These are phyloP conservation scores for Geotrypetes seraphini DNA, from an alignment of 2,797 vertebrate genomes.

Conservation along the genomic window DNA sequence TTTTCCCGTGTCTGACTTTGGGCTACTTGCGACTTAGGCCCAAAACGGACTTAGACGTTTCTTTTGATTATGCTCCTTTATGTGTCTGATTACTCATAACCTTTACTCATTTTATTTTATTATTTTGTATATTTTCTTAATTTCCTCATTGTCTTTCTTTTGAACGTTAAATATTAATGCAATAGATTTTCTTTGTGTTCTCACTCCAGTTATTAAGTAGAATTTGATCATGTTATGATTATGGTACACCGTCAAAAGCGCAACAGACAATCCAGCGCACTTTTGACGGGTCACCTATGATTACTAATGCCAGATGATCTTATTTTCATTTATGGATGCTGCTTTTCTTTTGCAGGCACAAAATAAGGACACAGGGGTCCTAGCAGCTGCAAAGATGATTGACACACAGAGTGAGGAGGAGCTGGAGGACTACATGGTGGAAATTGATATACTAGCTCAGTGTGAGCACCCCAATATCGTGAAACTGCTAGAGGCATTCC, in stretches of 20 bases:
- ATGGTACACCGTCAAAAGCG: neutral
- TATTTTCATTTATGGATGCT: neutral
- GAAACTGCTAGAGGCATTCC: conserved; percentile 32
- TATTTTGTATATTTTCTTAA: too few relatives aligned
- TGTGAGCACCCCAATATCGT: conserved; percentile 39
- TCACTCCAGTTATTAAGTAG: too few relatives aligned
- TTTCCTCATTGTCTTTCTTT: too few relatives aligned
- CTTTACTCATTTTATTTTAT: too few relatives aligned
- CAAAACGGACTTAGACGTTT: too few relatives aligned
- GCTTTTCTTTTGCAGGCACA: conserved; percentile 18
- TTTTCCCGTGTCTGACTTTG: too few relatives aligned
- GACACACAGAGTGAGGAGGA: conserved; percentile 37
- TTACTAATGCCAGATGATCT: neutral
- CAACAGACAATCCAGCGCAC: neutral
- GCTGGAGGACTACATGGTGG: conserved; percentile 45
- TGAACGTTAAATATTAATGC: too few relatives aligned
- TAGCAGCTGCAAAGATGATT: conserved; percentile 47
- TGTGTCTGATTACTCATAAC: too few relatives aligned
- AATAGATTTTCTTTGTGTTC: too few relatives aligned
- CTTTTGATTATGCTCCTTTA: too few relatives aligned
- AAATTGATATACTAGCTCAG: conserved; percentile 45
- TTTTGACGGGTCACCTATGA: too few relatives aligned
- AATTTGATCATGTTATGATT: neutral
- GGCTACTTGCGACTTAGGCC: too few relatives aligned
- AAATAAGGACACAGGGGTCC: conserved; percentile 17